A percentile compares a stretch with the other conserved stretches of the same genome.
These are phyloP conservation scores for Dryocosmus kuriphilus DNA, from an alignment of 2,888 invertebrate species.

Conservation along the genomic window DNA sequence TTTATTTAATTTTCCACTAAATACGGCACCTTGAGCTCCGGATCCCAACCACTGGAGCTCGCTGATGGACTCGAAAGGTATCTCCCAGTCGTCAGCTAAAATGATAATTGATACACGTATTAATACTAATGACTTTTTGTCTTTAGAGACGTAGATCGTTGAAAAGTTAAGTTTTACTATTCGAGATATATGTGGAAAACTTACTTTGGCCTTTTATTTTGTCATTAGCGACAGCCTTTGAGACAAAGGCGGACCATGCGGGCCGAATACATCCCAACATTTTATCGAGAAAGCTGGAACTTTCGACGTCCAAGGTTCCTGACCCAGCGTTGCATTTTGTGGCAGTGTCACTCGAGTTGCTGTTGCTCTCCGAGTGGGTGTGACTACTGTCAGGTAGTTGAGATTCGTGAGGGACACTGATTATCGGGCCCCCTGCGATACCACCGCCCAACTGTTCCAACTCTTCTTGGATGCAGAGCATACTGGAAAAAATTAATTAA, in stretches of 20 bases:
- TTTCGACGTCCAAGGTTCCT: slow-evolving; percentile 76
- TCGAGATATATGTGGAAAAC: slow-evolving; percentile 40
- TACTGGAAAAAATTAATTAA: slow-evolving; percentile 75
- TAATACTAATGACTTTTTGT: neutral
- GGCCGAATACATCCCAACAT: slow-evolving; percentile 93
- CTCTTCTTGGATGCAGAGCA: slow-evolving; percentile 84
- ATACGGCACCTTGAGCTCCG: slow-evolving; percentile 98
- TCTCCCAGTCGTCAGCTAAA: slow-evolving; percentile 92
- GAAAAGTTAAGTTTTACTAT: neutral
- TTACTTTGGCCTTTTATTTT: slow-evolving; percentile 83
- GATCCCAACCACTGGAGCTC: slow-evolving; percentile 95
- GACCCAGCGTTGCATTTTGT: slow-evolving; percentile 69
- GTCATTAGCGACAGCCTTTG: slow-evolving; percentile 86
- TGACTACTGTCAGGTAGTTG: slow-evolving; percentile 67
- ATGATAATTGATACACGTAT: slow-evolving; percentile 38
- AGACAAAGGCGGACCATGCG: slow-evolving; percentile 88
- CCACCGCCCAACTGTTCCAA: slow-evolving; percentile 79
- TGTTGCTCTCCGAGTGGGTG: slow-evolving; percentile 69
- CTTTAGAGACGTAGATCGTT: neutral
- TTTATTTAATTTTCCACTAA: slow-evolving; percentile 89
- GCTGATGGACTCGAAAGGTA: slow-evolving; percentile 93
- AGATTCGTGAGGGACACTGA: slow-evolving; percentile 64
- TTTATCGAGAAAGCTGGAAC: slow-evolving; percentile 87
- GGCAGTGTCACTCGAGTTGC: slow-evolving; percentile 69
- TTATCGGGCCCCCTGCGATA: slow-evolving; percentile 69